A percentile compares a stretch with the other conserved stretches of the same genome.
phyloP scores from a whole-genome alignment of 2,888 invertebrate genomes.

The Epinotia nisella region DNA sequence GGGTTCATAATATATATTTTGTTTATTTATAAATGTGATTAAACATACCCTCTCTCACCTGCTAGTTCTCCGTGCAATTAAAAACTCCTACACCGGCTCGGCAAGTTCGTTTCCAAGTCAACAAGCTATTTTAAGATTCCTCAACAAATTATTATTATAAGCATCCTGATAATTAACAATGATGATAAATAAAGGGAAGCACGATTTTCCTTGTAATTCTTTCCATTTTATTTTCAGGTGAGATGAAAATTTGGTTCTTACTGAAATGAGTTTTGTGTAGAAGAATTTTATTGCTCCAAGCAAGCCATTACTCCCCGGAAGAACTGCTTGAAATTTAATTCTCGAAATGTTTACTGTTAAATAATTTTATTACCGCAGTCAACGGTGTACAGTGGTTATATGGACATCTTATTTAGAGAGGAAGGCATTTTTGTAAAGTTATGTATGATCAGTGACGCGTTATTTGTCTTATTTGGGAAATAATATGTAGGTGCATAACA shows the following conservation, averaged over 20 bases:
- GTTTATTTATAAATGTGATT: too few species aligned
- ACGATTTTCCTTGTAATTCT: slow-evolving; percentile 18
- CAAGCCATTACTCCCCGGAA: slow-evolving; percentile 46
- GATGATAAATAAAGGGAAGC: slow-evolving; percentile 22
- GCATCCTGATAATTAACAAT: slow-evolving; percentile 22
- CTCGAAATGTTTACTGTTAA: slow-evolving; percentile 69
- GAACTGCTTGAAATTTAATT: slow-evolving; percentile 62
- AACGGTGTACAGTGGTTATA: slow-evolving; percentile 62
- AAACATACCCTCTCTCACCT: too few species aligned
- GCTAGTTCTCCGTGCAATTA: not conserved
- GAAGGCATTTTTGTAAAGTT: slow-evolving; percentile 7
- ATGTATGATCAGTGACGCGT: not conserved
- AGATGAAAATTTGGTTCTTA: slow-evolving; percentile 50
- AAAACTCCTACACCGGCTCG: not conserved
- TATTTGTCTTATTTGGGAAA: too few species aligned
- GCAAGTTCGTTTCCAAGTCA: not conserved
- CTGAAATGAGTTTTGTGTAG: slow-evolving; percentile 54
- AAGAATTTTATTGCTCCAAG: slow-evolving; percentile 52
- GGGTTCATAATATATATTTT: too few species aligned
- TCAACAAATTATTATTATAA: slow-evolving; percentile 4
- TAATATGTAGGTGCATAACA: too few species aligned
- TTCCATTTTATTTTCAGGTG: slow-evolving; percentile 49
- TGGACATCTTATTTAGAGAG: slow-evolving; percentile 50
- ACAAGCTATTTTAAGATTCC: not conserved
- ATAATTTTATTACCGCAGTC: slow-evolving; percentile 71